Base-by-base conservation (phyloP, 2,113 vertebrate species). In the Camarhynchus parvulus region DNA sequence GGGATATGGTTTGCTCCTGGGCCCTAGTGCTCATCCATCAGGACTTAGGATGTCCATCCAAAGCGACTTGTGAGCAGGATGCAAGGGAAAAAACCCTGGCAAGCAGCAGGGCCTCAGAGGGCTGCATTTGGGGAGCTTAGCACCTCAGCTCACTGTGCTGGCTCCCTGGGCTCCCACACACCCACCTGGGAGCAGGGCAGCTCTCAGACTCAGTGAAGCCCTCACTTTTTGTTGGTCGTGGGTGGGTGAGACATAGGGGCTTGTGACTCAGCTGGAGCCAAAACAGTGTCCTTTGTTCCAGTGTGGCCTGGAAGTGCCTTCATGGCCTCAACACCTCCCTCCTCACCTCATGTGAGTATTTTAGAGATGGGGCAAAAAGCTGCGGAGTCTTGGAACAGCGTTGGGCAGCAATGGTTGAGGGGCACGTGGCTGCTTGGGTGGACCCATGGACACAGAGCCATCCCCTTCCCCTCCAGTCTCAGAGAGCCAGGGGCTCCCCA, bases 1-100 rank as follows among this genome's bases (percentile, higher is more conserved):
- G 79, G 72, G 83, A 94, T 76, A 12, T 31, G 35, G 79, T 69
- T 94, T 88, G 87, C 89, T 92, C n/a, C 93, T 85, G 86, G 95
- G 96, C 86, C 90, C 83, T 87, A 92, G 74, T 84, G 90, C 93
- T 94, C 78, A 64, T 90, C 82, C 5, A 1, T 78, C 92, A 76
- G 83, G 64, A 53, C 46, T 81, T 9, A 6, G 52, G 76, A 16
- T 64, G 75, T 61, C 93, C 91, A 76, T 87, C 62, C 68, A 64
- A 87, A 77, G 68, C 5, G 87, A 83, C 37, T 53, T 27, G 31
- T 24, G 75, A 92, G 76, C 61, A 62, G 83, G 41, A 72, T 22
- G 24, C 23, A 33, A 41, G 30, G 28, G 4, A 67, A 28, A 37
- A 35, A 50, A 4, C 31, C 17, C 66, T 52, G 28, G 37, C 37